Evolutionary conservation across 2,113 vertebrate genomes (phyloP).

Genomic region (Agelaius tricolor): DNA sequence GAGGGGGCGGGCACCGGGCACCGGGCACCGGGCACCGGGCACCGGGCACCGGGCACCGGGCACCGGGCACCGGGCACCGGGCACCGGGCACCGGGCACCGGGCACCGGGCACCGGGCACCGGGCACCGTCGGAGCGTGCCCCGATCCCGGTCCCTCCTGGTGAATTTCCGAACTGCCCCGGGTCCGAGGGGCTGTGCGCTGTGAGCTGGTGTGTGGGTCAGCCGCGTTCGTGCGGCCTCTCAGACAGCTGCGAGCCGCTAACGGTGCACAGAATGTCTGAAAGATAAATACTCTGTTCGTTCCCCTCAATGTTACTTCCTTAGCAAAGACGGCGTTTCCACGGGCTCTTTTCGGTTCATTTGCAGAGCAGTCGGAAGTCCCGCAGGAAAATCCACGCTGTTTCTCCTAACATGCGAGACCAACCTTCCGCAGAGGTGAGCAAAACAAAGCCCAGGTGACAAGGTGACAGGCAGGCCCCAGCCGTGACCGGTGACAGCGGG

Average conservation of each 20-base stretch:
- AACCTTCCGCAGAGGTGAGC: rapidly evolving
- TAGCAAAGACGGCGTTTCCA: neutral
- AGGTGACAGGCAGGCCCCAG: rapidly evolving
- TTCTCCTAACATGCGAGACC: neutral
- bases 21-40: too few species aligned
- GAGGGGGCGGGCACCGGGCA: neutral
- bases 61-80: neutral
- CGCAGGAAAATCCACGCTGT: rapidly evolving
- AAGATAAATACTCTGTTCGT: neutral
- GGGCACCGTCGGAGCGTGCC: rapidly evolving
- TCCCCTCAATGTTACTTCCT: rapidly evolving
- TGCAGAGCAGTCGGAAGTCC: neutral
- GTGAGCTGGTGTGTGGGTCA: too few species aligned
- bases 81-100: too few species aligned
- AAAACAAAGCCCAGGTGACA: neutral
- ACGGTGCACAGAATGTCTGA: neutral
- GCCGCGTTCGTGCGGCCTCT: neutral
- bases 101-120: neutral
- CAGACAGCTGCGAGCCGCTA: neutral
- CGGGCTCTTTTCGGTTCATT: neutral
- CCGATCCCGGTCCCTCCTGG: rapidly evolving
- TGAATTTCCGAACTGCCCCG: neutral
- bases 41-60: neutral
- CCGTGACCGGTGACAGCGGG: rapidly evolving
- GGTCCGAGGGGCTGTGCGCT: too few species aligned